phyloP scores from a whole-genome alignment of 2,797 vertebrate species.

The Pseudochromis fuscus region DNA sequence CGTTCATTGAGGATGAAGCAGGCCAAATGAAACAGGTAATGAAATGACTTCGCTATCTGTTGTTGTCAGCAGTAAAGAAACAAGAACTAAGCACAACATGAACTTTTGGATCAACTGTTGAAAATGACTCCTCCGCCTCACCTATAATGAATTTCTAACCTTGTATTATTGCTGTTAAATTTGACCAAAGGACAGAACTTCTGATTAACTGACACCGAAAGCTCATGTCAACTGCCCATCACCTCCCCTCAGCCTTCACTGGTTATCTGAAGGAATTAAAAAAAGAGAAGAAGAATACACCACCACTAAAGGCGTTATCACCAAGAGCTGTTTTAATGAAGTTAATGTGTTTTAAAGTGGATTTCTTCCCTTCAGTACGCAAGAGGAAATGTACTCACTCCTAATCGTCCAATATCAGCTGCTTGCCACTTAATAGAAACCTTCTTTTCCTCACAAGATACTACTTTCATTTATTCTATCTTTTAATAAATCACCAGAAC shows the following conservation, averaged over 20 bases:
- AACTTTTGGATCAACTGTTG: background rate
- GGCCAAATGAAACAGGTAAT: background rate
- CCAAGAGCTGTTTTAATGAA: slow-evolving; percentile 35
- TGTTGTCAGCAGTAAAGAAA: slow-evolving; percentile 1
- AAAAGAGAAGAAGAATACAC: background rate
- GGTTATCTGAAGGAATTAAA: slow-evolving; percentile 15
- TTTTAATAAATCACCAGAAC: slow-evolving; percentile 47
- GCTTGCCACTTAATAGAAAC: slow-evolving; percentile 24
- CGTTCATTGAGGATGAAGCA: background rate
- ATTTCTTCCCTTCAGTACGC: slow-evolving; percentile 15
- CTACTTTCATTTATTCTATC: slow-evolving; percentile 40
- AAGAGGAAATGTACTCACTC: slow-evolving; percentile 29
- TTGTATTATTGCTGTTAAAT: background rate
- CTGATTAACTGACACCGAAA: slow-evolving; percentile 11
- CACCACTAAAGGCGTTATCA: slow-evolving; percentile 12
- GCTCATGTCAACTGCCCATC: background rate
- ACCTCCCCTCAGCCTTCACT: slow-evolving; percentile 2
- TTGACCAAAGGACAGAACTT: background rate
- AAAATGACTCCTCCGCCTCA: background rate
- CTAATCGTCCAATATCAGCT: slow-evolving; percentile 36
- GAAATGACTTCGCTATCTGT: background rate
- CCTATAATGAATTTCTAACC: background rate
- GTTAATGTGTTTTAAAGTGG: slow-evolving; percentile 19
- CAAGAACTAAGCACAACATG: background rate
- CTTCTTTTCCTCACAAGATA: slow-evolving; percentile 3